A percentile compares a stretch with the other conserved stretches of the same genome.
Evolutionary conservation across 2,888 invertebrate genomes (phyloP).

Genomic region (Hemistola chrysoprasaria): DNA sequence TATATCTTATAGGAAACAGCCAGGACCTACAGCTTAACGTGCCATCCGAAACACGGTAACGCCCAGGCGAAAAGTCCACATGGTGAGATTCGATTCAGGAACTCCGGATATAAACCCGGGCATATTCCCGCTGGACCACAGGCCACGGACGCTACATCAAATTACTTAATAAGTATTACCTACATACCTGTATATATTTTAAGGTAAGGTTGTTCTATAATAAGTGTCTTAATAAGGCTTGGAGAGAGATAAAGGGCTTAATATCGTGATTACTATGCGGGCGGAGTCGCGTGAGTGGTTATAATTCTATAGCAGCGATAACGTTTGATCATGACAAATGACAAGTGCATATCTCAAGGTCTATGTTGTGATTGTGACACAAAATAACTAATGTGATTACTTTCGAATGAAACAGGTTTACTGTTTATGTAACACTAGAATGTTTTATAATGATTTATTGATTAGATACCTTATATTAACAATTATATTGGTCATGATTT

Average conservation of each 20-base stretch:
- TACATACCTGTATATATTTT: neutral
- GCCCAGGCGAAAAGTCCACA: too few relatives aligned
- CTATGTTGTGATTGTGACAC: conserved; percentile 28
- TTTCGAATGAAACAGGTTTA: conserved; percentile 14
- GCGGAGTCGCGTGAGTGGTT: conserved; percentile 18
- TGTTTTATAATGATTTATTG: neutral
- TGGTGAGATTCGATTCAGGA: too few relatives aligned
- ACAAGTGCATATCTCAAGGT: conserved; percentile 33
- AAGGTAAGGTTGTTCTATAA: too few relatives aligned
- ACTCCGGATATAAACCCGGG: too few relatives aligned
- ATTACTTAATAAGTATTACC: neutral
- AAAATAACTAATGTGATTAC: conserved; percentile 23
- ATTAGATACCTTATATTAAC: too few relatives aligned
- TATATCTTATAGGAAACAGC: too few relatives aligned
- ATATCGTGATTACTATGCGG: conserved; percentile 19
- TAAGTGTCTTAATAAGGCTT: too few relatives aligned
- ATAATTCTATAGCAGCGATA: conserved; percentile 21
- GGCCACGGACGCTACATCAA: too few relatives aligned
- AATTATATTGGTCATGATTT: too few relatives aligned
- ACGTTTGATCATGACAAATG: conserved; percentile 25
- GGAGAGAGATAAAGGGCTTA: neutral
- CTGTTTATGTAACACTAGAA: conserved; percentile 1
- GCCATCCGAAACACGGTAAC: too few relatives aligned
- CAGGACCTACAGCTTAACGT: too few relatives aligned
- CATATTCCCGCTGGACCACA: too few relatives aligned